These are phyloP conservation scores for Antedon bifida DNA, from an alignment of 35 echinoderm and acorn worm genomes.

Conservation along the genomic window DNA sequence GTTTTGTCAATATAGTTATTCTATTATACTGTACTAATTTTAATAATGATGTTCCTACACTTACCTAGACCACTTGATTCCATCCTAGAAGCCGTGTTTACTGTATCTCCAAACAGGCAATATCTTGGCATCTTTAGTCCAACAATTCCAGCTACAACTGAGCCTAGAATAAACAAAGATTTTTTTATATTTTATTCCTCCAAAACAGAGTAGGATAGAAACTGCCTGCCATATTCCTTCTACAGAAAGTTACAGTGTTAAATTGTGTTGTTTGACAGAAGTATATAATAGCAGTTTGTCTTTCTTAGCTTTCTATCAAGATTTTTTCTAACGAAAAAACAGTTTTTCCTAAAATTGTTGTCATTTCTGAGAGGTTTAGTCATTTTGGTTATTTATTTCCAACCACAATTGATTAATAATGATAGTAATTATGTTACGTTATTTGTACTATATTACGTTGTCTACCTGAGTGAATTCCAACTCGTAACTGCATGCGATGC, in stretches of 20 bases:
- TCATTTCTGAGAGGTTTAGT: too few species aligned
- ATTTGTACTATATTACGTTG: background rate
- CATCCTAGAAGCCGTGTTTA: constrained; percentile 15
- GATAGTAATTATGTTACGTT: too few species aligned
- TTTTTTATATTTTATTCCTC: background rate
- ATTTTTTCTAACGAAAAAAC: too few species aligned
- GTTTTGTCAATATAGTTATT: background rate
- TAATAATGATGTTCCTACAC: background rate
- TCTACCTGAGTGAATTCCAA: constrained; percentile 65
- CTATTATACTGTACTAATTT: background rate
- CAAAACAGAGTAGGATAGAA: too few species aligned
- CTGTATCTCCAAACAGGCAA: constrained; percentile 16
- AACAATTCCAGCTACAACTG: constrained; percentile 8
- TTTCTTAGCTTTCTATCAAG: too few species aligned
- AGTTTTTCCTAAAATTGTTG: too few species aligned
- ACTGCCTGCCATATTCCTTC: too few species aligned
- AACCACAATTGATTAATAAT: background rate
- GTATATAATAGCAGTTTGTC: too few species aligned
- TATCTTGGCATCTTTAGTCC: constrained; percentile 14
- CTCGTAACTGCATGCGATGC: constrained; percentile 22
- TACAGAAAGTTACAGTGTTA: too few species aligned
- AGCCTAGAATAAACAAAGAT: background rate
- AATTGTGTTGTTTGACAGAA: too few species aligned
- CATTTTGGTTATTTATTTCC: background rate
- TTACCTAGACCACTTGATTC: constrained; percentile 5